phyloP scores from a whole-genome alignment of 2,113 vertebrate genomes.

The Ellobius talpinus region DNA sequence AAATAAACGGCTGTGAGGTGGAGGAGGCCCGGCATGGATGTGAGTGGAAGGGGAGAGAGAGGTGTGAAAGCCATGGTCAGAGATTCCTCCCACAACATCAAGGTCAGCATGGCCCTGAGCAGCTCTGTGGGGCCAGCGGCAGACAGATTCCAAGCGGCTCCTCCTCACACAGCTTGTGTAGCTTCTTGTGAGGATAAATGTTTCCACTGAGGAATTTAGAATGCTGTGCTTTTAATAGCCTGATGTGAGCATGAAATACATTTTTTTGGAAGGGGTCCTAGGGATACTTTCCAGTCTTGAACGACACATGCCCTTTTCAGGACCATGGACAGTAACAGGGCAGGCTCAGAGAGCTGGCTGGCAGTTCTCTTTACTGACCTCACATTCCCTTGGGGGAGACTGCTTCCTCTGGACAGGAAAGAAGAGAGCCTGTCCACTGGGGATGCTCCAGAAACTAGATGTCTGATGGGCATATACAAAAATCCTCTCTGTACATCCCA shows the following conservation, averaged over 20 bases:
- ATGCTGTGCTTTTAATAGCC: neutral
- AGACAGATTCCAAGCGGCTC: neutral
- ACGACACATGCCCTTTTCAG: neutral
- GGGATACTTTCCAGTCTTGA: neutral
- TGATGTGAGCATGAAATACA: neutral
- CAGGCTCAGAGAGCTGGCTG: fast-evolving
- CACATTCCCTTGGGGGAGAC: fast-evolving
- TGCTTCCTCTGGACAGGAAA: no score
- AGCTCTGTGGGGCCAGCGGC: neutral
- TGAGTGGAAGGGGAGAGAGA: no score
- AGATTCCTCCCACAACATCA: neutral
- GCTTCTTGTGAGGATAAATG: neutral
- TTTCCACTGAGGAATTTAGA: neutral
- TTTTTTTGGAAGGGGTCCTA: neutral
- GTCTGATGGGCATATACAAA: neutral
- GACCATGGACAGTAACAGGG: neutral
- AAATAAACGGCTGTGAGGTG: fast-evolving
- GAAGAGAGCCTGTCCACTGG: fast-evolving
- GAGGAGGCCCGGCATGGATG: neutral
- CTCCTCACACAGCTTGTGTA: neutral
- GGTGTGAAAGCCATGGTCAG: fast-evolving
- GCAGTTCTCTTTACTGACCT: fast-evolving
- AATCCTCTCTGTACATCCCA: no score
- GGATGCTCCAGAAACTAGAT: neutral
- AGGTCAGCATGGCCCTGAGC: neutral